Percentiles rank a stretch among this genome's conserved stretches.
phyloP scores from a whole-genome alignment of 2,888 invertebrate species.

The Sphaerophoria taeniata region DNA sequence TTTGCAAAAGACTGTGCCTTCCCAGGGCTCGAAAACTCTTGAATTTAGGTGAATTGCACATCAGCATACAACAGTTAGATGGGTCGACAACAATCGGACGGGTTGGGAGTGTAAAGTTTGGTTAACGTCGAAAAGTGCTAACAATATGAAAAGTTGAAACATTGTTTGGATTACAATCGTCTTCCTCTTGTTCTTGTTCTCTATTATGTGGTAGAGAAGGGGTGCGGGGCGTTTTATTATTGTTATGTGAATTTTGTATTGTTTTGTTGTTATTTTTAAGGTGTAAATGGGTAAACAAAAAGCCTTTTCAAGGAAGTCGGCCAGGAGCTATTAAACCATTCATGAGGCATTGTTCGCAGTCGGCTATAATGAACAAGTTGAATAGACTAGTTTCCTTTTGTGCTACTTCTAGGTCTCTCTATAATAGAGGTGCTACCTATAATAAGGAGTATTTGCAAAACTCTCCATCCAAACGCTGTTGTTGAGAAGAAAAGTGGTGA shows the following conservation, averaged over 20 bases:
- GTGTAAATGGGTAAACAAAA: slow-evolving; percentile 65
- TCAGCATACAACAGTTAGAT: not conserved
- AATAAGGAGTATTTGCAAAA: slow-evolving; percentile 37
- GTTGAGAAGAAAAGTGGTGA: slow-evolving; percentile 9
- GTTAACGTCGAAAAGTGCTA: slow-evolving; percentile 10
- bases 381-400: slow-evolving; percentile 39
- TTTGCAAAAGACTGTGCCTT: slow-evolving; percentile 62
- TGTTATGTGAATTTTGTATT: not conserved
- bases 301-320: slow-evolving; percentile 65
- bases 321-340: slow-evolving; percentile 67
- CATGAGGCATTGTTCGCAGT: slow-evolving; percentile 61
- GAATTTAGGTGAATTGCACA: slow-evolving; percentile 53
- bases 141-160: slow-evolving; percentile 52
- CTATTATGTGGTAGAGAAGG: slow-evolving; percentile 18
- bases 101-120: not conserved
- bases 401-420: not conserved
- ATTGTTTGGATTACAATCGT: slow-evolving; percentile 53
- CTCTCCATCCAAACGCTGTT: slow-evolving; percentile 35
- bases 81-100: not conserved
- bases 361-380: slow-evolving; percentile 49
- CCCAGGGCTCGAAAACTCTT: slow-evolving; percentile 13
- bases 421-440: not conserved
- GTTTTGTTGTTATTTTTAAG: slow-evolving; percentile 28
- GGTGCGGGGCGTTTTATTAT: not conserved
- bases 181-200: not conserved